A percentile compares a stretch with the other conserved stretches of the same genome.
phyloP scores from a whole-genome alignment of 2,113 vertebrate species.

The Leucopsar rothschildi region DNA sequence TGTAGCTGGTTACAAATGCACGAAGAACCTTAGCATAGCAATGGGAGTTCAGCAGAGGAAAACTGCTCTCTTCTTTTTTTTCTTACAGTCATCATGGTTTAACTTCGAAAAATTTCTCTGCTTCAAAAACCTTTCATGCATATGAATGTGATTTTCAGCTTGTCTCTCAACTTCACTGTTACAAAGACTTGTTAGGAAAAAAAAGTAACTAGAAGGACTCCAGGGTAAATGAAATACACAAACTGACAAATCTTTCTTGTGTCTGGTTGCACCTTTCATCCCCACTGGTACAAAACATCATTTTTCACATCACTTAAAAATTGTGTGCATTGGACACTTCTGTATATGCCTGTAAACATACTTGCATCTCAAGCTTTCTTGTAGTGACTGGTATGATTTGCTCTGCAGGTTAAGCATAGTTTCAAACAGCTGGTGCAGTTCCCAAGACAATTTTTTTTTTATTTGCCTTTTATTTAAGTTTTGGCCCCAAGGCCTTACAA shows the following conservation, averaged over 20 bases:
- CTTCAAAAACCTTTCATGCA: slow-evolving; percentile 22
- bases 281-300: background rate
- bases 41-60: background rate
- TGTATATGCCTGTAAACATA: background rate
- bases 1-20: background rate
- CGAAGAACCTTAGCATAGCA: background rate
- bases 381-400: background rate
- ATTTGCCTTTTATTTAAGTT: background rate
- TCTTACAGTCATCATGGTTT: background rate
- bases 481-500: background rate
- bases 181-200: background rate
- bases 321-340: background rate
- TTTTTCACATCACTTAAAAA: background rate
- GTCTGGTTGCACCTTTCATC: background rate
- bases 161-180: background rate
- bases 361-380: background rate
- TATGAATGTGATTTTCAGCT: background rate
- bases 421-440: background rate
- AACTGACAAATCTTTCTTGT: background rate
- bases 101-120: background rate
- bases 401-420: background rate
- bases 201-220: background rate
- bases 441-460: background rate
- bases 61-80: background rate
- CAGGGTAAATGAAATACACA: background rate